These are phyloP conservation scores for Mythimna ferrago DNA, from an alignment of 2,888 invertebrate species.

Conservation along the genomic window DNA sequence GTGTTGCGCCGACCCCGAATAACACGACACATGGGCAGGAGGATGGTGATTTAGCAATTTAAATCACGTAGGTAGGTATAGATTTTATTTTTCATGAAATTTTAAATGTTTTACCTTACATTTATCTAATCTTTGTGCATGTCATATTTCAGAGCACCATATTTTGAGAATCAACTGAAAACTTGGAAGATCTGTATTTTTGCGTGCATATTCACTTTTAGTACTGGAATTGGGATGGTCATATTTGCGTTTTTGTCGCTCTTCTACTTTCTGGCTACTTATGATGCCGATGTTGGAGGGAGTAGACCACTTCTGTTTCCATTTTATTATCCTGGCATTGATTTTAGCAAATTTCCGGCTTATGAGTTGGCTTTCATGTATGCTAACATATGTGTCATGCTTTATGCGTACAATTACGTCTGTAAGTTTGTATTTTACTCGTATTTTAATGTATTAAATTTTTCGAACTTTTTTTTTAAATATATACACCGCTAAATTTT, in stretches of 20 bases:
- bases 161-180: constrained; percentile 72
- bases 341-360: constrained; percentile 71
- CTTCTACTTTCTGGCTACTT: constrained; percentile 64
- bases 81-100: not conserved
- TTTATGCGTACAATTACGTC: constrained; percentile 70
- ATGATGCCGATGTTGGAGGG: constrained; percentile 61
- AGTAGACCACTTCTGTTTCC: constrained; percentile 75
- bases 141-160: constrained; percentile 67
- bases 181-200: constrained; percentile 75
- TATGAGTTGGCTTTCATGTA: constrained; percentile 75
- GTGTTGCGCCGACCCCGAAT: too few relatives aligned
- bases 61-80: too few relatives aligned
- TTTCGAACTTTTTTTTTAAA: not conserved
- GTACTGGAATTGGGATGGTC: constrained; percentile 64
- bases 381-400: constrained; percentile 63
- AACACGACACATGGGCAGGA: too few relatives aligned
- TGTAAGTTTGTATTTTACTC: constrained; percentile 75
- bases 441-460: not conserved
- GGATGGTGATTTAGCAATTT: too few relatives aligned
- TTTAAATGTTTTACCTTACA: not conserved
- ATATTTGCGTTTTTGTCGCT: constrained; percentile 60
- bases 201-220: constrained; percentile 62
- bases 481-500: too few relatives aligned
- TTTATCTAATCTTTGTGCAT: not conserved
- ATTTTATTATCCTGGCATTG: constrained; percentile 71